Evolutionary conservation across 2,888 invertebrate genomes (phyloP).

Genomic region (Teleiodes luculella): DNA sequence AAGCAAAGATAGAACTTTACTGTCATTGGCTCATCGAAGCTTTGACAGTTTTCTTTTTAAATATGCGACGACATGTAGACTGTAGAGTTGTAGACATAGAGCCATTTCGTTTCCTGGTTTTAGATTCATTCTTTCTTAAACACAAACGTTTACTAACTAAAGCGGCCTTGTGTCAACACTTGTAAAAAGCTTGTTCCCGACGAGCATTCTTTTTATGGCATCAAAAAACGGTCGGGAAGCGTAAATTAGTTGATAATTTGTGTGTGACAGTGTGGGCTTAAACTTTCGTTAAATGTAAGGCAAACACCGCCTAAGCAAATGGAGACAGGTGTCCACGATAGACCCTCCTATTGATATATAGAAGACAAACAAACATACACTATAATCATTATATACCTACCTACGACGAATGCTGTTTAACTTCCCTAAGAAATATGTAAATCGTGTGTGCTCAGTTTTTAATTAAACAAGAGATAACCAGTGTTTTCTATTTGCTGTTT

Average conservation of each 20-base stretch:
- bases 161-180: conserved; percentile 39
- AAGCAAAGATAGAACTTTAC: conserved; percentile 6
- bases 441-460: conserved; percentile 61
- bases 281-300: conserved; percentile 72
- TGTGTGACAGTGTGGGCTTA: conserved; percentile 64
- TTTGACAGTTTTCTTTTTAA: conserved; percentile 23
- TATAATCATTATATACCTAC: conserved; percentile 43
- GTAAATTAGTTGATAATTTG: conserved; percentile 77
- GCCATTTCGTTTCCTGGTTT: conserved; percentile 33
- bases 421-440: conserved; percentile 62
- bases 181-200: conserved; percentile 59
- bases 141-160: conserved; percentile 30
- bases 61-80: conserved; percentile 11
- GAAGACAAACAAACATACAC: conserved; percentile 40
- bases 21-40: conserved; percentile 26
- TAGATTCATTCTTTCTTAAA: conserved; percentile 28
- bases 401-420: conserved; percentile 37
- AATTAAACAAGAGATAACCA: conserved; percentile 73
- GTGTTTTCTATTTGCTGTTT: conserved; percentile 62
- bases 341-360: conserved; percentile 65
- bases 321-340: conserved; percentile 72
- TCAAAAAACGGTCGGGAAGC: conserved; percentile 58
- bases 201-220: conserved; percentile 49
- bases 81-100: conserved; percentile 28
- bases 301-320: conserved; percentile 74